Conservation (phyloP, 2,888 invertebrate genomes). For the Pterostichus niger region DNA sequence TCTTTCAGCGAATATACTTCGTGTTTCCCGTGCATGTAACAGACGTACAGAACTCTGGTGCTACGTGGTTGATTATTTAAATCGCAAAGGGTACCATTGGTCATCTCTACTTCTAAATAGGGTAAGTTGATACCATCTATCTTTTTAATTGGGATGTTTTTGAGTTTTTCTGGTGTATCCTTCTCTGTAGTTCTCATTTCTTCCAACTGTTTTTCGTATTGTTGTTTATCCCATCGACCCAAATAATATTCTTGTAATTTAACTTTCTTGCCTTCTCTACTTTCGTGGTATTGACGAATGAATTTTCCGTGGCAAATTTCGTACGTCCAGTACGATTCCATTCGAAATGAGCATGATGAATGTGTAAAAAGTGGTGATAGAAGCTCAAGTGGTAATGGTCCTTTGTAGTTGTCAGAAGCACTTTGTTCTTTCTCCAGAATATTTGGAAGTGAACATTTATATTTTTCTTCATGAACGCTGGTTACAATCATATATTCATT, state of each 20-base stretch:
- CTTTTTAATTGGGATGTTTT: slow-evolving; percentile 81
- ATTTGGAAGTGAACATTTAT: slow-evolving; percentile 89
- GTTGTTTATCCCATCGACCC: slow-evolving; percentile 86
- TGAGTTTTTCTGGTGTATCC: slow-evolving; percentile 79
- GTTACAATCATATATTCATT: slow-evolving; percentile 83
- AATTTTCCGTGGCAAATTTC: slow-evolving; percentile 96
- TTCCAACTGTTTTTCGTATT: slow-evolving; percentile 81
- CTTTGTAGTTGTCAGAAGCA: slow-evolving; percentile 82
- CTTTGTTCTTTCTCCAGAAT: slow-evolving; percentile 79
- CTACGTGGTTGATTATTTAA: slow-evolving; percentile 90
- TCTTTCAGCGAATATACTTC: slow-evolving; percentile 96
- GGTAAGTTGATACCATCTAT: slow-evolving; percentile 94
- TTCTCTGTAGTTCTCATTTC: slow-evolving; percentile 78
- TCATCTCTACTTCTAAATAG: slow-evolving; percentile 92
- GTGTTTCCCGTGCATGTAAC: slow-evolving; percentile 92
- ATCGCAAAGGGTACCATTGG: slow-evolving; percentile 95
- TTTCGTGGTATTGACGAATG: slow-evolving; percentile 97
- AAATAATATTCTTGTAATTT: slow-evolving; percentile 92
- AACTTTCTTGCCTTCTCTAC: slow-evolving; percentile 91
- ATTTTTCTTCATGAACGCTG: slow-evolving; percentile 89
- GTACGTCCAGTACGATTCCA: slow-evolving; percentile 97
- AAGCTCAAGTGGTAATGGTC: slow-evolving; percentile 88
- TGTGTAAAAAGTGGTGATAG: slow-evolving; percentile 88
- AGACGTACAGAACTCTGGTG: slow-evolving; percentile 92
- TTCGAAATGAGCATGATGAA: slow-evolving; percentile 90